These are phyloP conservation scores for Hoplodrina ambigua DNA, from an alignment of 2,888 invertebrate species.

Conservation along the genomic window DNA sequence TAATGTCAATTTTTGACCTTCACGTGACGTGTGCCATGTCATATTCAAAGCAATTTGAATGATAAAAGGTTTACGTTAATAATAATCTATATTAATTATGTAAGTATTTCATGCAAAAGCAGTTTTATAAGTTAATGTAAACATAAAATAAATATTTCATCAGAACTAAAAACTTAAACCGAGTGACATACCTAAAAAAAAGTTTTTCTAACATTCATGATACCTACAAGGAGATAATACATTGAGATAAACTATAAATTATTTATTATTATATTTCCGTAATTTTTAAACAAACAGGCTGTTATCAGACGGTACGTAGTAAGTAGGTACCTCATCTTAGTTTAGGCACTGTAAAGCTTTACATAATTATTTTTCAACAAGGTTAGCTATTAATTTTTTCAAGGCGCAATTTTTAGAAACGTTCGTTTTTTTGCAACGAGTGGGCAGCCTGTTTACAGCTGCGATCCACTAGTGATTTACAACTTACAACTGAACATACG, in stretches of 20 bases:
- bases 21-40: slow-evolving; percentile 25
- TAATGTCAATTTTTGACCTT: slow-evolving; percentile 31
- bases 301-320: slow-evolving; percentile 10
- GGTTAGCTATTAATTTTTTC: slow-evolving; percentile 74
- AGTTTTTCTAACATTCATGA: slow-evolving; percentile 17
- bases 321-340: slow-evolving; percentile 44
- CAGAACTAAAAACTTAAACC: not conserved
- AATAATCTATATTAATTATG: slow-evolving; percentile 7
- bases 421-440: slow-evolving; percentile 73
- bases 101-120: slow-evolving; percentile 13
- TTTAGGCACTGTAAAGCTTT: slow-evolving; percentile 72
- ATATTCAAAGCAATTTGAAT: slow-evolving; percentile 23
- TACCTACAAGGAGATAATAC: slow-evolving; percentile 6
- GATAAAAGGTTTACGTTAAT: slow-evolving; percentile 14
- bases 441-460: slow-evolving; percentile 82
- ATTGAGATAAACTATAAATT: slow-evolving; percentile 14
- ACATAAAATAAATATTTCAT: not conserved
- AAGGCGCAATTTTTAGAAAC: slow-evolving; percentile 71
- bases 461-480: slow-evolving; percentile 79
- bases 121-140: not conserved
- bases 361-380: slow-evolving; percentile 74
- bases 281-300: slow-evolving; percentile 22
- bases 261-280: slow-evolving; percentile 20
- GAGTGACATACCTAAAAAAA: not conserved
- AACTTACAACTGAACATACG: slow-evolving; percentile 72